Evolutionary conservation across 2,888 invertebrate species (phyloP).

Genomic region (Chydorus sphaericus): DNA sequence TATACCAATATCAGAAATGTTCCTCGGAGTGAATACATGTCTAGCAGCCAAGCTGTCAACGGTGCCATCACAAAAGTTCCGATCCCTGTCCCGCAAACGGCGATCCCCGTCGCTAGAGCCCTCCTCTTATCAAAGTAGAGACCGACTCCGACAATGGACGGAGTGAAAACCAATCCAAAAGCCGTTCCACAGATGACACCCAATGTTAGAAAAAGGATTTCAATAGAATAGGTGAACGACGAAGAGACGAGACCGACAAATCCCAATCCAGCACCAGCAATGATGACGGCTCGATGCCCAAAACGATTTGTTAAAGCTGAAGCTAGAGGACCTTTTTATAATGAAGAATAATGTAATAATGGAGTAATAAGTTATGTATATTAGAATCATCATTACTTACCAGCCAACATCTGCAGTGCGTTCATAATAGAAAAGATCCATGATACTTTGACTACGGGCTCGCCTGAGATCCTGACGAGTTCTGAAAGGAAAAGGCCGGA

Average conservation of each 20-base stretch:
- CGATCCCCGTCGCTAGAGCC: neutral
- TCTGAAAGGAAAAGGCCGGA: neutral
- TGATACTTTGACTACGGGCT: neutral
- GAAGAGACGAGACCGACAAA: neutral
- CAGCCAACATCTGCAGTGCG: too few species aligned
- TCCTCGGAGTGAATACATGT: neutral
- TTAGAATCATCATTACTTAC: too few species aligned
- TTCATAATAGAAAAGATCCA: neutral
- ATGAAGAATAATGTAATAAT: neutral
- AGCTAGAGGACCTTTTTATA: neutral
- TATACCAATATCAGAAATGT: neutral
- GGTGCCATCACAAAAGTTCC: neutral
- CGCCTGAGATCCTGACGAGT: neutral
- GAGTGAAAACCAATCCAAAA: neutral
- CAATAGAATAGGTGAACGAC: neutral
- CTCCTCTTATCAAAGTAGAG: neutral
- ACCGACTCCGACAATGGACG: neutral
- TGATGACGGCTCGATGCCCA: neutral
- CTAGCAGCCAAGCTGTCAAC: neutral
- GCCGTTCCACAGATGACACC: neutral
- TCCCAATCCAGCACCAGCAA: neutral
- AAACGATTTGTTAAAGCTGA: neutral
- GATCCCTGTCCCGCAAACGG: neutral
- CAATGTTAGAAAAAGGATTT: neutral
- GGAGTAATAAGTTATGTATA: too few species aligned